Evolutionary conservation across 2,888 invertebrate genomes (phyloP).

Genomic region (Melinopterus prodromus): DNA sequence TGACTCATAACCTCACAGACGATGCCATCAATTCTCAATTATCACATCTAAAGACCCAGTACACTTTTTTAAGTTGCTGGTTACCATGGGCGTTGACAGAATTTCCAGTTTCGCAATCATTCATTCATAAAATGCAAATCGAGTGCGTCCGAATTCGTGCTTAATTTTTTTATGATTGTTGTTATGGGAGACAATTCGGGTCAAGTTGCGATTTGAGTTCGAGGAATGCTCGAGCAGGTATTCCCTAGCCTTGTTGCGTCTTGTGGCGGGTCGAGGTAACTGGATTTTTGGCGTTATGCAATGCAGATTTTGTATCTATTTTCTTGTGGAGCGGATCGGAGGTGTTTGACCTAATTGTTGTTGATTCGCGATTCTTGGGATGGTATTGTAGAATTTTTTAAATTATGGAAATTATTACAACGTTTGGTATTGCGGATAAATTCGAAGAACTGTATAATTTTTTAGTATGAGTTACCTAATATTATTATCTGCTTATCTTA

Average conservation of each 20-base stretch:
- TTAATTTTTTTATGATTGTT: not conserved
- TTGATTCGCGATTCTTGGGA: not conserved
- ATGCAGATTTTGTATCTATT: slow-evolving; percentile 14
- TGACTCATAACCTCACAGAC: not conserved
- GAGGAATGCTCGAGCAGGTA: slow-evolving; percentile 18
- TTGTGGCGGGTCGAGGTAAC: not conserved
- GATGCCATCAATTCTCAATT: not conserved
- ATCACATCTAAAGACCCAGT: not conserved
- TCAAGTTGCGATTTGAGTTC: slow-evolving; percentile 4
- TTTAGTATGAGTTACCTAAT: no score
- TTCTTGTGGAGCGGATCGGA: slow-evolving; percentile 7
- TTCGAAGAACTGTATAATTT: no score
- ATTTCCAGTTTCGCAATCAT: not conserved
- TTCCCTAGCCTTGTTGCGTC: slow-evolving; percentile 17
- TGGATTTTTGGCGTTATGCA: slow-evolving; percentile 21
- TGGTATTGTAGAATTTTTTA: no score
- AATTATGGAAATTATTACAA: no score
- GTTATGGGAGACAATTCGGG: not conserved
- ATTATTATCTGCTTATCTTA: no score
- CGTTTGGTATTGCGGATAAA: no score
- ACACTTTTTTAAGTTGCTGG: not conserved
- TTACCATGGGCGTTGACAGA: not conserved
- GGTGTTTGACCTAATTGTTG: not conserved
- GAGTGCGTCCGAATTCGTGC: not conserved
- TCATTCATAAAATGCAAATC: not conserved